Evolutionary conservation across 2,113 vertebrate genomes (phyloP).

Genomic region (Podarcis cretensis): DNA sequence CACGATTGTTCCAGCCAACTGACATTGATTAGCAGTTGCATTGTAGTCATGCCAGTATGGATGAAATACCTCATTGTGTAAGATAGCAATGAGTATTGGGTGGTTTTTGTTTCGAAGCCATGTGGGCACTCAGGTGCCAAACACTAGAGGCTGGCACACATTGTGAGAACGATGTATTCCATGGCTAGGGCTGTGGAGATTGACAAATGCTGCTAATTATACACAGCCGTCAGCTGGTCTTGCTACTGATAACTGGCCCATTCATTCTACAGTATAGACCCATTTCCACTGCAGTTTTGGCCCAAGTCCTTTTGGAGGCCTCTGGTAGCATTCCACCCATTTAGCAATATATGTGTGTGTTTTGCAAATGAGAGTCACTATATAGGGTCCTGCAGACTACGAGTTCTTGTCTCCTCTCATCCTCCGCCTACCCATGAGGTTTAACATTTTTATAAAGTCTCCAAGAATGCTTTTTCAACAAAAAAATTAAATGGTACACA

Average conservation of each 20-base stretch:
- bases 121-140: constrained; percentile 39
- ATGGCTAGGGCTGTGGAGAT: constrained; percentile 20
- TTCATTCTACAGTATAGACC: constrained; percentile 63
- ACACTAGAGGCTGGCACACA: constrained; percentile 43
- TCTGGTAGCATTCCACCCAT: constrained; percentile 47
- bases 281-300: constrained; percentile 56
- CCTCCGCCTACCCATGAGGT: not conserved
- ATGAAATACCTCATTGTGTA: constrained; percentile 43
- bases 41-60: constrained; percentile 44
- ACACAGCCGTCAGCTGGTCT: constrained; percentile 62
- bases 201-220: constrained; percentile 58
- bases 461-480: not conserved
- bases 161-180: constrained; percentile 45
- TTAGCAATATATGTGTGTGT: constrained; percentile 60
- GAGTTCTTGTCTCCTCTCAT: not conserved
- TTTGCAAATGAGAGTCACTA: constrained; percentile 42
- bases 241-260: constrained; percentile 59
- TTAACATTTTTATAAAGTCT: constrained; percentile 5
- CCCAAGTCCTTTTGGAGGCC: constrained; percentile 49
- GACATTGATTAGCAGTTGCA: constrained; percentile 61
- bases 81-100: constrained; percentile 21
- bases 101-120: constrained; percentile 35
- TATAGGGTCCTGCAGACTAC: not conserved
- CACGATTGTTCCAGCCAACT: constrained; percentile 70
- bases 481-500: not conserved